phyloP scores from a whole-genome alignment of 2,888 invertebrate genomes.

The Plemyria rubiginata region DNA sequence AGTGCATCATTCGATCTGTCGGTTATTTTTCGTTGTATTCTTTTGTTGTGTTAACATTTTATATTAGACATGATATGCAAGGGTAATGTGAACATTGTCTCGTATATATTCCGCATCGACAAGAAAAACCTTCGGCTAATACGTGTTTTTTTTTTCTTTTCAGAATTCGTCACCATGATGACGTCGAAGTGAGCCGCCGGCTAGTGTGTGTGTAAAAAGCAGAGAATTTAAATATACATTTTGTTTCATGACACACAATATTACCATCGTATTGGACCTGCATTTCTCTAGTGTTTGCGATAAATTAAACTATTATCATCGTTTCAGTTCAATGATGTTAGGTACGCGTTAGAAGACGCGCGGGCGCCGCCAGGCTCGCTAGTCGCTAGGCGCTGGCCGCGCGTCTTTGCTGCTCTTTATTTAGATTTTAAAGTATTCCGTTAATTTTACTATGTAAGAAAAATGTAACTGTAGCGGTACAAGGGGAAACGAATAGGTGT shows the following conservation, averaged over 20 bases:
- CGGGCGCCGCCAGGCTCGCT: conserved; percentile 44
- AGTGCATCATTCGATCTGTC: conserved; percentile 75
- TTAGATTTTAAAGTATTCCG: conserved; percentile 84
- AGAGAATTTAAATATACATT: conserved; percentile 87
- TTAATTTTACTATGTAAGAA: conserved; percentile 83
- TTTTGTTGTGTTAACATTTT: conserved; percentile 60
- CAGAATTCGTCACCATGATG: conserved; percentile 99
- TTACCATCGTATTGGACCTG: conserved; percentile 86
- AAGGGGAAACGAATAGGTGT: conserved; percentile 77
- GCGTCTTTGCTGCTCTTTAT: conserved; percentile 68
- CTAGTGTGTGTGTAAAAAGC: conserved; percentile 86
- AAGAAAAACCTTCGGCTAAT: conserved; percentile 44
- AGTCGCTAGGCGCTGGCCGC: conserved; percentile 43
- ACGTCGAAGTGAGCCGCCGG: conserved; percentile 98
- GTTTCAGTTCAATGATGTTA: conserved; percentile 79
- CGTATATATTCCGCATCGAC: conserved; percentile 6
- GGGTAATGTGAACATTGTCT: conserved; percentile 52
- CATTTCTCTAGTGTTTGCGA: conserved; percentile 86
- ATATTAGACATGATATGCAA: conserved; percentile 56
- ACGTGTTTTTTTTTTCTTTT: conserved; percentile 64
- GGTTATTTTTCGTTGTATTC: conserved; percentile 67
- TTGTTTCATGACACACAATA: conserved; percentile 86
- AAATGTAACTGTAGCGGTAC: conserved; percentile 79
- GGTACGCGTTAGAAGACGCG: conserved; percentile 46
- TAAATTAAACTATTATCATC: conserved; percentile 83